phyloP scores from a whole-genome alignment of 2,797 vertebrate genomes.

The Aselliscus stoliczkanus region DNA sequence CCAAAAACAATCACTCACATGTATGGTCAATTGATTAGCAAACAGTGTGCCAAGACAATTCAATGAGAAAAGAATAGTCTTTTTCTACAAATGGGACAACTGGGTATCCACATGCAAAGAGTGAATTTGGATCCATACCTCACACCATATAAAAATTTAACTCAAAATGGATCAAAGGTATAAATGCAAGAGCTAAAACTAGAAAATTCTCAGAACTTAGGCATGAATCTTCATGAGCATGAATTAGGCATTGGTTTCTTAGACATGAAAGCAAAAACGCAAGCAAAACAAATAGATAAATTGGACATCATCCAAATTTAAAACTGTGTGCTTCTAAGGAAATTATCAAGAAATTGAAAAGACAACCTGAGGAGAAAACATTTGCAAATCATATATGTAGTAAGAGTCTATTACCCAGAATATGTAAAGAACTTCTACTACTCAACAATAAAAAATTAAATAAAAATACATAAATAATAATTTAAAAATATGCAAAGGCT shows the following conservation, averaged over 20 bases:
- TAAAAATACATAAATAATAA: background rate
- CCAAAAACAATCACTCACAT: background rate
- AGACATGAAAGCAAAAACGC: background rate
- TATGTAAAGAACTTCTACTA: background rate
- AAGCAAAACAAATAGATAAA: background rate
- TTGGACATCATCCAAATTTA: background rate
- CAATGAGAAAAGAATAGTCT: background rate
- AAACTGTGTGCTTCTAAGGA: background rate
- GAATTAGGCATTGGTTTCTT: background rate
- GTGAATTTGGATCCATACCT: background rate
- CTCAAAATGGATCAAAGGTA: background rate
- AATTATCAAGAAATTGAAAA: background rate
- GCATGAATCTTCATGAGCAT: background rate
- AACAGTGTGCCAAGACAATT: background rate
- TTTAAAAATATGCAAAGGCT: background rate
- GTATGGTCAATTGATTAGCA: background rate
- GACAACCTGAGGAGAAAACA: background rate
- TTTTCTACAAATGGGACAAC: background rate
- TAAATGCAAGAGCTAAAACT: background rate
- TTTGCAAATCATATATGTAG: background rate
- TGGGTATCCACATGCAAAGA: background rate
- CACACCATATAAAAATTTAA: background rate
- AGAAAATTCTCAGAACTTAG: background rate
- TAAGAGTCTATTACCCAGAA: background rate
- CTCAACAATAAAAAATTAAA: background rate